Evolutionary conservation across 2,797 vertebrate genomes (phyloP), one percentile per base, ranked within the genome.

Genomic region (Sarcophilus harrisii): DNA sequence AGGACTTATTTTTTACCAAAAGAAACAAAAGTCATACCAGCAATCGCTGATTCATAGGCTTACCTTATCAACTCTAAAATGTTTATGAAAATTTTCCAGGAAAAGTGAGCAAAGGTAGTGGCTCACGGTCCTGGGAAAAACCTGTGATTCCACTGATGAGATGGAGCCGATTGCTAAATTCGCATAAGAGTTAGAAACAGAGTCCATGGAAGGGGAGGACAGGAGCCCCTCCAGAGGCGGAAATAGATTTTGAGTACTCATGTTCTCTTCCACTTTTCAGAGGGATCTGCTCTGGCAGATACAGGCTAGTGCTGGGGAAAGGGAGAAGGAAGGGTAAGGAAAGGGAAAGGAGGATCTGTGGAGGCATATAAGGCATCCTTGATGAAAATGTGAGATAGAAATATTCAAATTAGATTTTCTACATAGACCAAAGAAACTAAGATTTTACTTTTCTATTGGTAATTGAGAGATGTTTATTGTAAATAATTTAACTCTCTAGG

Each of bases 131-230:
- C 0, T 3, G 30, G 5, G 52, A 13, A 0, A 0, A 27, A 45
- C 18, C 12, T 4, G 91, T 87, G 90, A 0, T 96, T 32, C 0
- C 66, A 95, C 38, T 38, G 14, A 91, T 0, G 90, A 30, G 0
- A 99, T 99, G 99, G 98, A 98, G 16, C 66, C 99, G 90, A 99
- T 99, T 89, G 97, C 98, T 12, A 99, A 99, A 87, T 96, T 97
- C 45, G 98, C 99, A 96, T 98, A 98, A 60, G 98, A 99, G n/a
- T 98, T 99, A 49, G 98, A 96, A 52, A 99, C 99, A 1, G 98
- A 98, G 21, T 99, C 99, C 93, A 99, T 99, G 99, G 99, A 99
- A 28, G 99, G 99, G 92, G 99, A 99, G 97, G 99, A 99, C 93
- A 99, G 99, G 0, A 99, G 99, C 11, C 94, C 98, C 8, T 98